Conservation (phyloP, 2,113 vertebrate species). For the Megalops atlanticus region DNA sequence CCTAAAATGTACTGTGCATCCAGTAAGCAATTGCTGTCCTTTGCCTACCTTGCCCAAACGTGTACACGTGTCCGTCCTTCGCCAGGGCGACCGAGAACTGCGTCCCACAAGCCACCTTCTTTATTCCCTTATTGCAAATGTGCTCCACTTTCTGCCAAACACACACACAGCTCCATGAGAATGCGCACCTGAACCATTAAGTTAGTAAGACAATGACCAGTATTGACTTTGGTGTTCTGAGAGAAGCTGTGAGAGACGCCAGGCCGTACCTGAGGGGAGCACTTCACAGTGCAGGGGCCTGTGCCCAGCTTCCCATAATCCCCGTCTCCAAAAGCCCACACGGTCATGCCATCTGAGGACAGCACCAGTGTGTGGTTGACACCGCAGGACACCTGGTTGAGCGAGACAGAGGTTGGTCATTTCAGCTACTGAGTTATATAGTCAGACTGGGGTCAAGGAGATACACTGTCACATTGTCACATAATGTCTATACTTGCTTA, state of each 20-base stretch:
- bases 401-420: not conserved
- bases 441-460: not conserved
- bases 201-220: not conserved
- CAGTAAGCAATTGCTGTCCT: not conserved
- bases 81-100: conserved; percentile 76
- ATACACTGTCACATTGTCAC: not conserved
- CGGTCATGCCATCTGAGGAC: conserved; percentile 72
- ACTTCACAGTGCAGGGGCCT: conserved; percentile 75
- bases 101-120: conserved; percentile 74
- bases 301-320: conserved; percentile 78
- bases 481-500: not conserved
- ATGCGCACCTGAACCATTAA: not conserved
- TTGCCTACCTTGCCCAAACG: conserved; percentile 75
- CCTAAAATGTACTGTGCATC: too few relatives aligned
- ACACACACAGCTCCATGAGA: conserved; percentile 6
- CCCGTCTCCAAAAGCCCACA: conserved; percentile 80
- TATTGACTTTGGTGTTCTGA: not conserved
- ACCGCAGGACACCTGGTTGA: conserved; percentile 75
- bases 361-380: conserved; percentile 77
- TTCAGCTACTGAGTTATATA: not conserved
- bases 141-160: conserved; percentile 73
- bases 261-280: conserved; percentile 71
- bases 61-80: conserved; percentile 73
- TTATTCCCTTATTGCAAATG: conserved; percentile 75
- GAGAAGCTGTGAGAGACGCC: not conserved